Conservation (phyloP, 2,797 vertebrate species). For the Schizothorax lantsangensis region DNA sequence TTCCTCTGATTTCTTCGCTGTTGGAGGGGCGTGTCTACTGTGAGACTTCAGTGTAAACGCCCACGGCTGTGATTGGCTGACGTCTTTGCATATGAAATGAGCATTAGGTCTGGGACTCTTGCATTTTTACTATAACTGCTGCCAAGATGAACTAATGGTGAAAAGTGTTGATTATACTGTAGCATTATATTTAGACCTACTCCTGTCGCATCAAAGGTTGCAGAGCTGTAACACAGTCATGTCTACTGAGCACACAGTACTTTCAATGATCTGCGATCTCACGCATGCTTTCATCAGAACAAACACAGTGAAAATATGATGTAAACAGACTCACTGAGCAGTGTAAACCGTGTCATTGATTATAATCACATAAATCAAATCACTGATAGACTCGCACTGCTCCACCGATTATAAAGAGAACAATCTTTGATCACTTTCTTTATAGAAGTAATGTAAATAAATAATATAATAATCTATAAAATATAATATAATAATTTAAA, state of each 20-base stretch:
- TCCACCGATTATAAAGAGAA: too few relatives aligned
- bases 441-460: neutral
- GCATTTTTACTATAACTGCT: neutral
- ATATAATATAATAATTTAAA: neutral
- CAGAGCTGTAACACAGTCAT: neutral
- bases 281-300: neutral
- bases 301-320: neutral
- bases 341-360: neutral
- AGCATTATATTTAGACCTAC: neutral
- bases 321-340: neutral
- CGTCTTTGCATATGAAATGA: neutral
- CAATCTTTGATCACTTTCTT: too few relatives aligned
- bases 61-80: neutral
- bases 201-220: neutral
- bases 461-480: neutral
- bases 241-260: neutral
- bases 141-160: neutral
- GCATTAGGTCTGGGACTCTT: neutral
- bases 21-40: too few relatives aligned
- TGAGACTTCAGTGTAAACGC: too few relatives aligned
- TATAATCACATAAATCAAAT: neutral
- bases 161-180: neutral
- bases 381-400: too few relatives aligned
- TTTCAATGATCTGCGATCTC: neutral
- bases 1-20: too few relatives aligned